Base-by-base conservation (phyloP, 2,797 vertebrate genomes). In the Thalassophryne amazonica region DNA sequence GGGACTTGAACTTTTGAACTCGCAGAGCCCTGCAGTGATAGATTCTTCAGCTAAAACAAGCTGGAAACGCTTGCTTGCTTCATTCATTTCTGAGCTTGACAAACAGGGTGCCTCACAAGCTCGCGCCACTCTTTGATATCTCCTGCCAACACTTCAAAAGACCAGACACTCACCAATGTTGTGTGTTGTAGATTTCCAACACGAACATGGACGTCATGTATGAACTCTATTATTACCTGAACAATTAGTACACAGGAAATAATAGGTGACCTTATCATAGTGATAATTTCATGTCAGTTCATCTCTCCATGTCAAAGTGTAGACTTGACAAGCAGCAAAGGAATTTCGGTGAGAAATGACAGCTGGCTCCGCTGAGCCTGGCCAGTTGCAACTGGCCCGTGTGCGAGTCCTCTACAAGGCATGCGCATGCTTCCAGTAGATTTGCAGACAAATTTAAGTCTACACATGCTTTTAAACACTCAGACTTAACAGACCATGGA, bases 1-100 rank as follows among this genome's bases (percentile, higher is more conserved):
- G 48, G n/a, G 42, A 60, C 61, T 58, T 73, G 46, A 78, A 80
- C 76, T 80, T 38, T 60, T 75, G 54, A 80, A 76, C 64, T 57
- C n/a, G 11, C 17, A 45, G 9, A 25, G 47, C 60, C 57, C 31
- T 12, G 19, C 18, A 64, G 55, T 42, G 35, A 54, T 27, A 46
- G 39, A 60, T 50, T 55, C n/a, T 65, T 62, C 25, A 71, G 58
- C 59, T 69, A 38, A 46, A 66, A 18, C 20, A 36, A 73, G 58
- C 62, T 71, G 60, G 54, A 59, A 55, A 37, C 10, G 13, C 25
- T 39, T 17, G 31, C 41, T 65, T 59, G 51, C 56, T 45, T 64
- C 39, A 52, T 67, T 77, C 7, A 64, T 72, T 62, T 68, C 66
- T 63, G 38, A 58, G 33, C 23, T 70, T 60, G 49, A 62, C 68